A percentile compares a stretch with the other conserved stretches of the same genome.
These are phyloP conservation scores for Thunnus maccoyii DNA, from an alignment of 2,113 vertebrate genomes.

Conservation along the genomic window DNA sequence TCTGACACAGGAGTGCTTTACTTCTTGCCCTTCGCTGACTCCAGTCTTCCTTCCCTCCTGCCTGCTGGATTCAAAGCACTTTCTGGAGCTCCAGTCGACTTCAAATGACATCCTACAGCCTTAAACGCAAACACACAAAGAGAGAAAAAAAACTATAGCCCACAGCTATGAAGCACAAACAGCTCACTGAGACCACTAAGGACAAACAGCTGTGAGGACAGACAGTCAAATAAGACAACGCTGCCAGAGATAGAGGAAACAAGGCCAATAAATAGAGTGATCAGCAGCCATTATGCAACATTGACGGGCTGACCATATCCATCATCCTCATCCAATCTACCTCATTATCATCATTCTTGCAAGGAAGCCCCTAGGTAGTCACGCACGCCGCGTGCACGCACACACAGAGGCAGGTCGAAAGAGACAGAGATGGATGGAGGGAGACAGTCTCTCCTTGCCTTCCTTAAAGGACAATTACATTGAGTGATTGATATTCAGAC, in stretches of 20 bases:
- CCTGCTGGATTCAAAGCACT: constrained; percentile 68
- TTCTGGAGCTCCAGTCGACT: constrained; percentile 55
- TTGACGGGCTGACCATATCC: constrained; percentile 53
- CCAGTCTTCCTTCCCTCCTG: constrained; percentile 35
- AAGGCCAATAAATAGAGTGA: constrained; percentile 67
- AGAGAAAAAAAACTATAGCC: constrained; percentile 43
- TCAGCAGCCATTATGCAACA: constrained; percentile 66
- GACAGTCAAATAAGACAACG: constrained; percentile 44
- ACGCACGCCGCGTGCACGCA: constrained; percentile 10
- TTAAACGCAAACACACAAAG: constrained; percentile 49
- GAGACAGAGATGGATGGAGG: constrained; percentile 75
- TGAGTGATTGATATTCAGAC: constrained; percentile 81
- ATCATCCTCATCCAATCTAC: constrained; percentile 66
- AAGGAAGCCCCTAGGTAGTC: constrained; percentile 51
- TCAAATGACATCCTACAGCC: constrained; percentile 65
- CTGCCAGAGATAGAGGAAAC: constrained; percentile 47
- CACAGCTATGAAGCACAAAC: constrained; percentile 38
- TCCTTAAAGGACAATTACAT: constrained; percentile 83
- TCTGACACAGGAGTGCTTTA: constrained; percentile 56
- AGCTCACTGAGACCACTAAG: constrained; percentile 36
- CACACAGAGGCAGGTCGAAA: constrained; percentile 57
- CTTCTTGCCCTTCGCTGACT: constrained; percentile 55
- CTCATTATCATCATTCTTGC: constrained; percentile 69
- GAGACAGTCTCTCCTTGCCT: constrained; percentile 76
- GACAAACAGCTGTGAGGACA: constrained; percentile 64